Base-by-base conservation (phyloP, 2,888 invertebrate genomes). In the Macrophya annulata region DNA sequence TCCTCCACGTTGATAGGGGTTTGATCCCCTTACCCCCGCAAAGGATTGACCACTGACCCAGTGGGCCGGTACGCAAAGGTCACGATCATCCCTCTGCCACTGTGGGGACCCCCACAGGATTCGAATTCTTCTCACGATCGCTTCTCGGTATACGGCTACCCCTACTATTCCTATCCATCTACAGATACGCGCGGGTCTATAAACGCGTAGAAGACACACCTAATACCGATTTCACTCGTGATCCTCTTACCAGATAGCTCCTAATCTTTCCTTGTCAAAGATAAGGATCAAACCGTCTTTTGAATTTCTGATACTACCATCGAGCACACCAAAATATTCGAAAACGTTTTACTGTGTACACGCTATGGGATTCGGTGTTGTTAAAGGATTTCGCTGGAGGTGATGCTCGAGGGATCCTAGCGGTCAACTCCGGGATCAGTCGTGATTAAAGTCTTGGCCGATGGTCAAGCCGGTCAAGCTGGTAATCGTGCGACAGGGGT, bases 1-100 rank as follows among this genome's bases (percentile, higher is more conserved):
- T 91, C 91, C 89, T 88, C 88, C 83, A 86, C 71, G 87, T 84
- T 88, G 87, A 89, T 89, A 87, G 90, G 88, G 89, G 88, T 88
- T 87, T 89, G 86, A 87, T 87, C 87, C 88, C 31, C 31, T 3
- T 31, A 1, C 31, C 31, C 31, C 88, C 89, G 88, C 88, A 88
- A 88, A 89, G 89, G 91, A 85, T 90, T 90, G 88, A 88, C 89
- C 90, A 89, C 86, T 91, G 91, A 91, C 91, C 91, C 90, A 91
- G 87, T 87, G 91, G 89, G 88, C 85, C 62, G 81, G 21, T 31
- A 43, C 21, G 76, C 79, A 81, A 62, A 85, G 85, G 84, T 87
- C 76, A 76, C 84, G 84, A 85, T 85, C 81, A 62, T 62, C 81
- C 81, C 62, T 62, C 37, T 17, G 17, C 40, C 17, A 21, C 59